Conservation (phyloP, 2,113 vertebrate species). For the Axis porcinus region DNA sequence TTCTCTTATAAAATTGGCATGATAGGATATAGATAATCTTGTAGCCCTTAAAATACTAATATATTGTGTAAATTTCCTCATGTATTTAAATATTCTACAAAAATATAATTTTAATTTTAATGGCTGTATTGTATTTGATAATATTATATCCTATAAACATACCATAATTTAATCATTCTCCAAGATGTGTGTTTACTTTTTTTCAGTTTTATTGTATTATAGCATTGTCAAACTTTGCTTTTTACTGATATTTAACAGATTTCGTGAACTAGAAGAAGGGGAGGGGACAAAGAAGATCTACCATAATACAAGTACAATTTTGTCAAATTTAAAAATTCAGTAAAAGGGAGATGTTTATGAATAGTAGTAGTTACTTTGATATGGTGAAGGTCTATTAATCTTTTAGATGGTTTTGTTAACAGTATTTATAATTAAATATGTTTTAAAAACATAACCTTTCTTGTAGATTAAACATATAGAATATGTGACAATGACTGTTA, state of each 20-base stretch:
- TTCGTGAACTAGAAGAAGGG: constrained; percentile 24
- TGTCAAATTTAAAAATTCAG: neutral
- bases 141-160: neutral
- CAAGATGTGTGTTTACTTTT: neutral
- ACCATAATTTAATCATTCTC: neutral
- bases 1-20: neutral
- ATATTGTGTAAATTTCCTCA: neutral
- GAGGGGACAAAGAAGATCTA: neutral
- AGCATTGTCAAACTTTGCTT: neutral
- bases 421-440: constrained; percentile 5
- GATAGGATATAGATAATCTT: neutral
- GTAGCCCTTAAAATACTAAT: neutral
- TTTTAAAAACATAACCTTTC: neutral
- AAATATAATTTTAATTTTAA: neutral
- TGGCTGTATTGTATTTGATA: neutral
- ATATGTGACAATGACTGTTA: neutral
- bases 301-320: constrained; percentile 6
- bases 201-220: constrained; percentile 18
- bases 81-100: constrained; percentile 15
- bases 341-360: neutral
- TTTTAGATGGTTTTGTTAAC: constrained; percentile 20
- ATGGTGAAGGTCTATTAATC: neutral
- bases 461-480: neutral
- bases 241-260: constrained; percentile 33
- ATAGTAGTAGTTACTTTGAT: neutral